phyloP scores from a whole-genome alignment of 2,797 vertebrate genomes.

The Dicrostonyx torquatus region DNA sequence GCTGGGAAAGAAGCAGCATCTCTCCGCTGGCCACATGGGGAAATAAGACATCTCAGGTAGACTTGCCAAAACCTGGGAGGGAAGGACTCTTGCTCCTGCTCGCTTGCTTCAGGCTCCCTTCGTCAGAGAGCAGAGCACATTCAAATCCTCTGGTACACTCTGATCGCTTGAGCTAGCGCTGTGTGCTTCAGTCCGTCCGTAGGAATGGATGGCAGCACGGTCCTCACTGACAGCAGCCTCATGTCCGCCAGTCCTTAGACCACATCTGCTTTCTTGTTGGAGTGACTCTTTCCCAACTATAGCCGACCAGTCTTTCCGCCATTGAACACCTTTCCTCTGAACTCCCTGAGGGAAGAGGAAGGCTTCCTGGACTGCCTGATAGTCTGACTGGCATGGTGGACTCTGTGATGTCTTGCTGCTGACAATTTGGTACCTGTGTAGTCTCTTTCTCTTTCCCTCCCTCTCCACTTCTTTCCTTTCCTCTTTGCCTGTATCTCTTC shows the following conservation, averaged over 20 bases:
- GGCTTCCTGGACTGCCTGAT: no score
- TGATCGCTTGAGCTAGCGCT: accelerated
- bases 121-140: neutral
- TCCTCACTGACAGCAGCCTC: neutral
- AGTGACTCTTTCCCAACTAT: neutral
- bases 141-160: neutral
- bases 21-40: neutral
- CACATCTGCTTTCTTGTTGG: neutral
- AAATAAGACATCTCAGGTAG: neutral
- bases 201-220: neutral
- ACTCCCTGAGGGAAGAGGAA: neutral
- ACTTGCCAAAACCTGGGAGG: neutral
- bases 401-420: neutral
- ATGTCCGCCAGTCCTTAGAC: neutral
- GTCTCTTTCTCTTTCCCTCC: neutral
- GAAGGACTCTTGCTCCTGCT: neutral
- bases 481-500: neutral
- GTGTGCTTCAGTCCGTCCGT: neutral
- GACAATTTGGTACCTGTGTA: no score
- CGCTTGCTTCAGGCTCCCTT: neutral
- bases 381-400: neutral
- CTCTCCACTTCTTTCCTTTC: neutral
- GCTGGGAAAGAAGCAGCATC: neutral
- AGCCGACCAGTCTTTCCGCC: neutral
- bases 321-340: neutral